A percentile compares a stretch with the other conserved stretches of the same genome.
phyloP scores from a whole-genome alignment of 1,140 invertebrate genomes.

The Schlechtendalia chinensis region DNA sequence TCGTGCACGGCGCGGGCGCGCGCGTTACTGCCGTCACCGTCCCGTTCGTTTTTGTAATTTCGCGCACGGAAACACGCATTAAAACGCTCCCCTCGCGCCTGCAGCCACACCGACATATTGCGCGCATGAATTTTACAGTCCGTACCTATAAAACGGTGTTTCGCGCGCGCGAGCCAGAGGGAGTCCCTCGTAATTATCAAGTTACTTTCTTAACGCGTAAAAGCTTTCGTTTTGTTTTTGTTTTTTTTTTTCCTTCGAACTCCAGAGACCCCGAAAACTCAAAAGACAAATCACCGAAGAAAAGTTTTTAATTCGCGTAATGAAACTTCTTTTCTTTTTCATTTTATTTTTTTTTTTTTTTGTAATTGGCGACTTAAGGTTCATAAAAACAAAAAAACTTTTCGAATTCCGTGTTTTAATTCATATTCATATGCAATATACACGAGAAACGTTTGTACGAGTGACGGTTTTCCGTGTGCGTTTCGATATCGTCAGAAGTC shows the following conservation, averaged over 20 bases:
- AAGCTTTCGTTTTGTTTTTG: no score
- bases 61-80: slow-evolving; percentile 5
- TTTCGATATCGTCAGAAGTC: no score
- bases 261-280: slow-evolving; percentile 36
- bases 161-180: background rate
- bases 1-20: no score
- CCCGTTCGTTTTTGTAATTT: background rate
- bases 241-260: no score
- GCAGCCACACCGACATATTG: no score
- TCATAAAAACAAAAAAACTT: slow-evolving; percentile 22
- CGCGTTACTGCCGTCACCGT: no score
- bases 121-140: no score
- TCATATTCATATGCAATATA: background rate
- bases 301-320: slow-evolving; percentile 44
- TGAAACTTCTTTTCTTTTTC: slow-evolving; percentile 37
- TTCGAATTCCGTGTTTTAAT: background rate
- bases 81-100: background rate
- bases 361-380: slow-evolving; percentile 37
- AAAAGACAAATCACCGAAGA: slow-evolving; percentile 46
- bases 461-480: background rate
- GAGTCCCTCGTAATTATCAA: slow-evolving; percentile 37
- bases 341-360: no score
- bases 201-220: slow-evolving; percentile 48
- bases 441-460: background rate
- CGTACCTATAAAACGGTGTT: slow-evolving; percentile 18